Evolutionary conservation across 30 jellyfish, hydroid and myxozoan genomes (phyloP).

Genomic region (Chironex yamaguchii): DNA sequence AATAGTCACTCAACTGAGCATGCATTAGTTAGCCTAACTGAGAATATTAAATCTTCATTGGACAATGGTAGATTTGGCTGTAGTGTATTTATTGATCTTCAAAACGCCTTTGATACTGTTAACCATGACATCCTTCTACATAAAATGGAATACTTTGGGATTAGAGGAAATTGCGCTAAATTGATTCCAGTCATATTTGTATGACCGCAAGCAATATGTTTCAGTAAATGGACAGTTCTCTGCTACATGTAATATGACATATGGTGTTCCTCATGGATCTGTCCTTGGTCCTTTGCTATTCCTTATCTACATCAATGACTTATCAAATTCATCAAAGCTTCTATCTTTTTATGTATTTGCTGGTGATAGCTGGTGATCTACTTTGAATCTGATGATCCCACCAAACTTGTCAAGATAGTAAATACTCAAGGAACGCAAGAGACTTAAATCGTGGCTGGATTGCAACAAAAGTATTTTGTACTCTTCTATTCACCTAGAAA

Average conservation of each 20-base stretch:
- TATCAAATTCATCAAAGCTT: constrained; percentile 14
- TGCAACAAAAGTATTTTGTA: constrained; percentile 1
- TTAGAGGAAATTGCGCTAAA: constrained; percentile 28
- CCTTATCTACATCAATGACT: constrained; percentile 19
- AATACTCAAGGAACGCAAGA: constrained; percentile 45
- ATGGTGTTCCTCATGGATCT: constrained; percentile 59
- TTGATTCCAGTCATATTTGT: constrained; percentile 9
- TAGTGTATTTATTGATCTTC: constrained; percentile 39
- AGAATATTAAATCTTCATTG: neutral
- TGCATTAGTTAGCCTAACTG: neutral
- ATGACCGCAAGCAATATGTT: constrained; percentile 8
- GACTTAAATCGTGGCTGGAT: constrained; percentile 8
- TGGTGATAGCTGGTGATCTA: constrained; percentile 31
- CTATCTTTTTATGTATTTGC: constrained; percentile 22
- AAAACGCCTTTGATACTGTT: constrained; percentile 38
- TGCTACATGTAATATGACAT: constrained; percentile 1
- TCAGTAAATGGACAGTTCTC: constrained; percentile 32
- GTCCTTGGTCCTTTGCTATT: constrained; percentile 41
- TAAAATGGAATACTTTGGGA: constrained; percentile 2
- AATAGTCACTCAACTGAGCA: neutral
- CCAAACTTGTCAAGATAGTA: neutral
- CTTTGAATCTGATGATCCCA: constrained; percentile 31
- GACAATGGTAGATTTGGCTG: constrained; percentile 46
- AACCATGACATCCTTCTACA: constrained; percentile 26
- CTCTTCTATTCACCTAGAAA: constrained; percentile 26